Conservation (phyloP, 92 coral and sea anemone genomes). For the Porites lobata region DNA sequence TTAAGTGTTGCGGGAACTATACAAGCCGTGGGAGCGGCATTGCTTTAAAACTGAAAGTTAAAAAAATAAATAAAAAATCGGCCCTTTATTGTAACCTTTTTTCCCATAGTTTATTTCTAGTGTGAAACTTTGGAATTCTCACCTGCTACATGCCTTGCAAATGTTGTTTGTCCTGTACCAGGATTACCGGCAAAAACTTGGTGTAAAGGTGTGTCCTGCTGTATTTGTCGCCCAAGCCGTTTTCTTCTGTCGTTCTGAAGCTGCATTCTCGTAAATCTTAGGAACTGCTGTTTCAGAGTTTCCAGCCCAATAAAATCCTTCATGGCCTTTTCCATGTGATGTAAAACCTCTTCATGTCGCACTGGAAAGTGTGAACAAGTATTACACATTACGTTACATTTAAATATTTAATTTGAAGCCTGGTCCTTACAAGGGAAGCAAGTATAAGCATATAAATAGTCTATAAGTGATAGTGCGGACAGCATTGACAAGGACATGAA, state of each 20-base stretch:
- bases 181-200: slow-evolving; percentile 55
- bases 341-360: neutral
- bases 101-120: too few species aligned
- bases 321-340: slow-evolving; percentile 17
- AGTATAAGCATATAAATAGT: too few species aligned
- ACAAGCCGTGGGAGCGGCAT: too few species aligned
- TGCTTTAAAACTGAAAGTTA: too few species aligned
- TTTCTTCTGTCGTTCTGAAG: slow-evolving; percentile 41
- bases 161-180: slow-evolving; percentile 47
- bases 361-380: neutral
- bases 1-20: too few species aligned
- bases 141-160: slow-evolving; percentile 58
- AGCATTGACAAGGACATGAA: too few species aligned
- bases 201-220: slow-evolving; percentile 5
- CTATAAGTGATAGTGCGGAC: too few species aligned
- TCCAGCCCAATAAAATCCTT: slow-evolving; percentile 36
- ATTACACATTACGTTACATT: too few species aligned
- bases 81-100: too few species aligned
- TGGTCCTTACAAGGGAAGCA: too few species aligned
- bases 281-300: slow-evolving; percentile 43
- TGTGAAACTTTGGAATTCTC: neutral
- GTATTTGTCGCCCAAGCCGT: slow-evolving; percentile 9
- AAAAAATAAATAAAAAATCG: too few species aligned
- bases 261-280: slow-evolving; percentile 18
- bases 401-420: too few species aligned